Evolutionary conservation across 2,113 vertebrate species (phyloP).

Genomic region (Zosterops japonicus): DNA sequence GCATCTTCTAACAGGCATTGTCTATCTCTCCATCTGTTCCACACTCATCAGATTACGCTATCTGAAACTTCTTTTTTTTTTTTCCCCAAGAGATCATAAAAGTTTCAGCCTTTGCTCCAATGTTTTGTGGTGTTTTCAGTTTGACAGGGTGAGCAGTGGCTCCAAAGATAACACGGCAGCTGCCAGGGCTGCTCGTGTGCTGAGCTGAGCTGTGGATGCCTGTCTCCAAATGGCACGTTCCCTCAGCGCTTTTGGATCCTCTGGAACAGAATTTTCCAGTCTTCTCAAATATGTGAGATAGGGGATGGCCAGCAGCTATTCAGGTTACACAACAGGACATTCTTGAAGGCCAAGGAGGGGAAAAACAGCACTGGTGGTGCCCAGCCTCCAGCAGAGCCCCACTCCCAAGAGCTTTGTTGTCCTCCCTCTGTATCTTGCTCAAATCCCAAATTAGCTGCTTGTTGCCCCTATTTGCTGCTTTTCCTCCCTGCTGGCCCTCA

Average conservation of each 20-base stretch:
- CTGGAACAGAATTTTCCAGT: constrained; percentile 43
- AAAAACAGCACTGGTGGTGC: not conserved
- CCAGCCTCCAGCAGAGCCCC: not conserved
- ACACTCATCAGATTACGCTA: constrained; percentile 52
- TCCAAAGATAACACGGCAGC: constrained; percentile 58
- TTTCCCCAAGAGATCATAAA: constrained; percentile 55
- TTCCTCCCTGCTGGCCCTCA: not conserved
- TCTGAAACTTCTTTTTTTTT: constrained; percentile 34
- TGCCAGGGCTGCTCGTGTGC: constrained; percentile 35
- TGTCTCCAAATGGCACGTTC: constrained; percentile 30
- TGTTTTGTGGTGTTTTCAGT: constrained; percentile 48
- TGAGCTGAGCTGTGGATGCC: constrained; percentile 4
- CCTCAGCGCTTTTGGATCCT: constrained; percentile 2
- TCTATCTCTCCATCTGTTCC: constrained; percentile 56
- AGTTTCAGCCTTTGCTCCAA: constrained; percentile 50
- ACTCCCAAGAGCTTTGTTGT: not conserved
- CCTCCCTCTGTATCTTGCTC: not conserved
- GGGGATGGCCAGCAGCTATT: constrained; percentile 16
- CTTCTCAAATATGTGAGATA: constrained; percentile 26
- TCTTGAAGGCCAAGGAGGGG: not conserved
- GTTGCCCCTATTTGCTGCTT: not conserved
- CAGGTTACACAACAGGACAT: constrained; percentile 40
- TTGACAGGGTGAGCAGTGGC: constrained; percentile 5
- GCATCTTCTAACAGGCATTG: constrained; percentile 47
- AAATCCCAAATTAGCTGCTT: not conserved